Evolutionary conservation across 2,888 invertebrate species (phyloP), one percentile per base, ranked within the genome.

Genomic region (Leptura quadrifasciata): DNA sequence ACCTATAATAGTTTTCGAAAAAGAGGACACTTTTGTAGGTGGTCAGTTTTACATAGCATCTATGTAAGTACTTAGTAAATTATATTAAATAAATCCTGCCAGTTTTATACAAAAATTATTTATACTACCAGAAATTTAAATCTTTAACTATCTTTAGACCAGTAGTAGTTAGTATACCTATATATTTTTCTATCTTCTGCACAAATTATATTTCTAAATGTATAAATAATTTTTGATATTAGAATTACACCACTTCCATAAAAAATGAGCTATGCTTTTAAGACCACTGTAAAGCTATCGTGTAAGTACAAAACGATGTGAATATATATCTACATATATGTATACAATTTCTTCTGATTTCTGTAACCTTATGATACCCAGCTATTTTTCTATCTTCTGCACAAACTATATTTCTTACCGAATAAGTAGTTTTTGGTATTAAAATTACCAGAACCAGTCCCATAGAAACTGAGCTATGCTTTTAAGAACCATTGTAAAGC

Each of bases 111-210:
- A 71, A 71, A 65, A 71, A 71, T 61, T 69, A 69, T 69, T 69
- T 69, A 71, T 71, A 71, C 61, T 15, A 18, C 24, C 12, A n/a
- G 61, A 71, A 71, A 71, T 27, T 17, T 58, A 39, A 58, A 61
- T 60, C 61, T 65, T 52, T 21, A 21, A 0, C 52, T 61, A 17
- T 52, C 61, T 71, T n/a, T 71, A 71, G 27, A 27, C 57, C 24
- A 61, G 21, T 24, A 18, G 61, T 20, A 63, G 64, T 21, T 20
- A 63, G 64, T 21, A 64, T 63, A 67, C 54, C 55, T 8, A 60
- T 15, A 57, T 75, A 75, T 75, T 75, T 75, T 75, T 75, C 75
- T 75, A 75, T 70, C 64, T 58, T 52, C 21, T 17, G n/a, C 27
- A 35, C 63, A 54, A 18, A 35, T 18, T 47, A 21, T 31, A 72